These are phyloP conservation scores for Cottus gobio DNA, from an alignment of 2,113 vertebrate genomes.

Conservation along the genomic window DNA sequence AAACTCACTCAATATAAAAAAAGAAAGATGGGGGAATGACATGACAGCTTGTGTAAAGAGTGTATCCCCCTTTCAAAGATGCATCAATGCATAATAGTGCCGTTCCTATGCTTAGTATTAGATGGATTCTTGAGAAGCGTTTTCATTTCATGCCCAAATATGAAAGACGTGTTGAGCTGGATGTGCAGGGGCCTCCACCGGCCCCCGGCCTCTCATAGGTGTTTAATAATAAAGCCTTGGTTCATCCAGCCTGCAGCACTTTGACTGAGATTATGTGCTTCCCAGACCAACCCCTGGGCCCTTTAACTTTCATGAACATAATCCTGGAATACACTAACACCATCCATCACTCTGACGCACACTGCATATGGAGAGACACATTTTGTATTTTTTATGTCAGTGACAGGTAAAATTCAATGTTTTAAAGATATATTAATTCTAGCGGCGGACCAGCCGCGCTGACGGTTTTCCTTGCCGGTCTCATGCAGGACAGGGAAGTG, in stretches of 20 bases:
- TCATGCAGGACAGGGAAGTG: slow-evolving; percentile 24
- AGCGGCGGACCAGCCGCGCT: slow-evolving; percentile 1
- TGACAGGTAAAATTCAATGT: slow-evolving; percentile 65
- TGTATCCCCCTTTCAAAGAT: slow-evolving; percentile 38
- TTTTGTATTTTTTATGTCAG: slow-evolving; percentile 19
- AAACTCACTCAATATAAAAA: slow-evolving; percentile 40
- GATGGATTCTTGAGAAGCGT: slow-evolving; percentile 61
- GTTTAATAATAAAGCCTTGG: slow-evolving; percentile 83
- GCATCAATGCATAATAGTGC: slow-evolving; percentile 32
- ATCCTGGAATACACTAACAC: slow-evolving; percentile 76
- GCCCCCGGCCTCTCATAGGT: slow-evolving; percentile 74
- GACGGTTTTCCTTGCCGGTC: slow-evolving; percentile 58
- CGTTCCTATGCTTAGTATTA: slow-evolving; percentile 29
- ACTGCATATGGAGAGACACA: slow-evolving; percentile 44
- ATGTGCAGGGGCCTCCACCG: slow-evolving; percentile 63
- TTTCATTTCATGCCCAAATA: slow-evolving; percentile 78
- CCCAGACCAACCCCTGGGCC: slow-evolving; percentile 77
- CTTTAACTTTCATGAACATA: slow-evolving; percentile 80
- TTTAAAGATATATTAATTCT: slow-evolving; percentile 62
- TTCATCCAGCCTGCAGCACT: slow-evolving; percentile 75
- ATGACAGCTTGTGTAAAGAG: slow-evolving; percentile 54
- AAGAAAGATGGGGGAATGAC: slow-evolving; percentile 39
- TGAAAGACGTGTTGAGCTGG: slow-evolving; percentile 65
- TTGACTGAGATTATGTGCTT: slow-evolving; percentile 78
- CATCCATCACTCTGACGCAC: slow-evolving; percentile 77